Conservation (phyloP, 2,888 invertebrate genomes). For the Dicycla oo region DNA sequence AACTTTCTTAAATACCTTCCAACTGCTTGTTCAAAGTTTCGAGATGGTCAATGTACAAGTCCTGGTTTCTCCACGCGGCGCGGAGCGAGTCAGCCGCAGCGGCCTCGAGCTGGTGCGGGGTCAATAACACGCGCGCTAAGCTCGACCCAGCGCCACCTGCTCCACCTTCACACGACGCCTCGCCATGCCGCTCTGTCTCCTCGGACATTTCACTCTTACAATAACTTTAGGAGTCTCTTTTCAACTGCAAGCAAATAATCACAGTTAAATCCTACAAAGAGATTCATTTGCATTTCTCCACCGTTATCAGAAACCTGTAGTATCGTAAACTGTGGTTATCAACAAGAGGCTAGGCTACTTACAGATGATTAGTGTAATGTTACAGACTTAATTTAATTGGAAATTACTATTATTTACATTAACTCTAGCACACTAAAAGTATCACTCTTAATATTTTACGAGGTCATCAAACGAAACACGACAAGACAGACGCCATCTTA, state of each 20-base stretch:
- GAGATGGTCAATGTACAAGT: constrained; percentile 93
- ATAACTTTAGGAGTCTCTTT: constrained; percentile 82
- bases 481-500: constrained; percentile 79
- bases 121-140: constrained; percentile 91
- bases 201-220: constrained; percentile 89
- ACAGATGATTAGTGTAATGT: constrained; percentile 69
- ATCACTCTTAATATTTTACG: constrained; percentile 67
- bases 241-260: constrained; percentile 87
- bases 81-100: constrained; percentile 92
- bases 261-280: constrained; percentile 76
- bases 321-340: constrained; percentile 50
- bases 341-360: constrained; percentile 72
- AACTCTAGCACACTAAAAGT: constrained; percentile 50
- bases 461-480: constrained; percentile 78
- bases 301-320: constrained; percentile 82
- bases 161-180: constrained; percentile 84
- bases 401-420: constrained; percentile 53
- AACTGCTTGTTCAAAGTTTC: constrained; percentile 94
- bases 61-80: constrained; percentile 94
- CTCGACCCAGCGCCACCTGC: constrained; percentile 89
- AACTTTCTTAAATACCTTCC: constrained; percentile 93
- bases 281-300: constrained; percentile 78
- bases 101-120: constrained; percentile 92
- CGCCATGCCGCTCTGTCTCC: constrained; percentile 87
- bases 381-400: constrained; percentile 47